These are phyloP conservation scores for Drosophila mauritiana DNA, from an alignment of 1,140 invertebrate species.

Conservation along the genomic window DNA sequence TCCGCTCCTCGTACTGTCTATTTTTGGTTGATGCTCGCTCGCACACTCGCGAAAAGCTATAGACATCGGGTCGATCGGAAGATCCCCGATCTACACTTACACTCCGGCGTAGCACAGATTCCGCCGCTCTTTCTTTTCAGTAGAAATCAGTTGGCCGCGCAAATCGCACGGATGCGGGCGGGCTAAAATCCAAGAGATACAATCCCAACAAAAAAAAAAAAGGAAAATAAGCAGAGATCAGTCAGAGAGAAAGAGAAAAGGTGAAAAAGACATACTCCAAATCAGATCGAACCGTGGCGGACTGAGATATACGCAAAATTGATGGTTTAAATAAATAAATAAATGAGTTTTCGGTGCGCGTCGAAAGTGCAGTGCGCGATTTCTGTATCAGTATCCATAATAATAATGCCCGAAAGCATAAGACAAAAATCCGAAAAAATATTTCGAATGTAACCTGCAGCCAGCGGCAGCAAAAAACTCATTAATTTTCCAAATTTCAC, in stretches of 20 bases:
- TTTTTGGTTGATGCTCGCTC: conserved; percentile 62
- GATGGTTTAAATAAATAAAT: conserved; percentile 71
- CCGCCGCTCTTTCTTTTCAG: conserved; percentile 51
- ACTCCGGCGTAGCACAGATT: conserved; percentile 59
- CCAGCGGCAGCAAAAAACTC: conserved; percentile 33
- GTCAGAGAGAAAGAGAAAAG: conserved; percentile 16
- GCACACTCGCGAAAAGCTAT: conserved; percentile 56
- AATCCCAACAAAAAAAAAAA: not conserved
- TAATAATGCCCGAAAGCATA: conserved; percentile 34
- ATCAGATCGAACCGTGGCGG: conserved; percentile 35
- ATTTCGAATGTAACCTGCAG: conserved; percentile 47
- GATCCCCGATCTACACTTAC: conserved; percentile 23
- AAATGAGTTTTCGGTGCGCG: conserved; percentile 53
- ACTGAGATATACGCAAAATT: conserved; percentile 46
- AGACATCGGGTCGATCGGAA: conserved; percentile 28
- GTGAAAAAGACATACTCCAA: conserved; percentile 47
- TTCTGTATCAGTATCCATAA: conserved; percentile 31
- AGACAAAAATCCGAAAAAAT: conserved; percentile 38
- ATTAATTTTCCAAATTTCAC: conserved; percentile 48
- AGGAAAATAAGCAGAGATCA: conserved; percentile 1
- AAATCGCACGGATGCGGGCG: conserved; percentile 61
- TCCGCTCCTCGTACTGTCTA: conserved; percentile 54
- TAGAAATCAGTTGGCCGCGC: conserved; percentile 73
- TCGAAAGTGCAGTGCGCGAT: conserved; percentile 60
- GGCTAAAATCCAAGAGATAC: conserved; percentile 32